These are phyloP conservation scores for Pontoporia blainvillei DNA, from an alignment of 2,113 vertebrate genomes.

Conservation along the genomic window DNA sequence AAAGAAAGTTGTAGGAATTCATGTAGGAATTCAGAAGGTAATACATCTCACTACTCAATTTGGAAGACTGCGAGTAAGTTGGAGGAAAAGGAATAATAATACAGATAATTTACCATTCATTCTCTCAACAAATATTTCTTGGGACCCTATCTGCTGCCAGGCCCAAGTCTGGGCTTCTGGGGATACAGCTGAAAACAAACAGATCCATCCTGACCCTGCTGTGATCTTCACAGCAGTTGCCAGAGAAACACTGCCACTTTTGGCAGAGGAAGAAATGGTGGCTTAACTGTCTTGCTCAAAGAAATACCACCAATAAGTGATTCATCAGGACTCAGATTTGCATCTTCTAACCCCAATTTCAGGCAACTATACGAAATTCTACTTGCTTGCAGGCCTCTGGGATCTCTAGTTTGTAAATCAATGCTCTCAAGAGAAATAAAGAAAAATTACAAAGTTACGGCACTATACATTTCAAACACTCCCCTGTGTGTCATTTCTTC, in stretches of 20 bases:
- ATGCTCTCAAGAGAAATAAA: neutral
- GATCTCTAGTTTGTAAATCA: neutral
- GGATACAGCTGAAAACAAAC: neutral
- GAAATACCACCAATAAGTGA: neutral
- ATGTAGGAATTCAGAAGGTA: neutral
- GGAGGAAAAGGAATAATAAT: neutral
- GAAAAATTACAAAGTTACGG: neutral
- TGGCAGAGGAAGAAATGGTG: neutral
- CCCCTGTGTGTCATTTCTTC: neutral
- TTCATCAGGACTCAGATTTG: neutral
- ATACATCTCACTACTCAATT: neutral
- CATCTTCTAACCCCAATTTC: neutral
- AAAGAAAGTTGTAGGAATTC: neutral
- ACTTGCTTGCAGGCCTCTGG: neutral
- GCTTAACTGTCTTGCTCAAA: neutral
- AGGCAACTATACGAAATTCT: neutral
- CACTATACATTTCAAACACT: neutral
- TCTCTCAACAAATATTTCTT: neutral
- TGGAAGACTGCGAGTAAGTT: neutral
- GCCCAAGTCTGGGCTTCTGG: neutral
- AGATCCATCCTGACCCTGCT: neutral
- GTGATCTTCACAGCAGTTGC: neutral
- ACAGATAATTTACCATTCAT: neutral
- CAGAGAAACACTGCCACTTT: neutral
- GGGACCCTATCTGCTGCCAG: neutral